Base-by-base conservation (phyloP, 2,888 invertebrate genomes). In the Macaria notata region DNA sequence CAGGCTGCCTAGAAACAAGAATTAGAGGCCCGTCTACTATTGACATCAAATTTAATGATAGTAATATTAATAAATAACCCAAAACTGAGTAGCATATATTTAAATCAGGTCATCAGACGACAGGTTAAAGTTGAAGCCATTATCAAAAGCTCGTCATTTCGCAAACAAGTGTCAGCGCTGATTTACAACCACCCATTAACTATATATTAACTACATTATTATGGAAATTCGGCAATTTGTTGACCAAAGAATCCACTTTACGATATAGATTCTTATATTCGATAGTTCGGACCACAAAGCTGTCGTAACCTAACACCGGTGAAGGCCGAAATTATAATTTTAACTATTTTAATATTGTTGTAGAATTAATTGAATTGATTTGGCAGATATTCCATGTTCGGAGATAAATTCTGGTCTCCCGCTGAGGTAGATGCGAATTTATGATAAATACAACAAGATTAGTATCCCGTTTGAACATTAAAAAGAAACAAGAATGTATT, bases 201-300 rank as follows among this genome's bases (percentile, higher is more conserved):
- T 46, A 56, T 56, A 49, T 57, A 56, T 61, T 49, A 56, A 56
- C 53, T 59, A 59, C 50, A 56, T 59, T 53, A 62, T 54, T 62
- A 64, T 62, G 61, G 56, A 60, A 65, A 65, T 67, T 47, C 29
- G 42, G 45, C 51, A 48, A 61, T 63, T 61, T 58, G 65, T 62
- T 59, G 59, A 47, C 59, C 56, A 47, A 56, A 56, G 55, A 56
- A 63, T 63, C 59, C 46, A 58, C 46, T 59, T 61, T 57, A 62
- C 59, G 52, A 59, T 63, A 56, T 56, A 56, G 54, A 55, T 59
- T 55, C 31, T 42, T 49, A 59, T 42, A 55, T 29, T 52, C 44
- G 56, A 58, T 54, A 50, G 19, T 39, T 43, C 38, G 7, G 52
- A 30, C 33, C 51, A 51, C 59, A 51, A 47, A 54, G 53, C 46